Evolutionary conservation across 2,113 vertebrate species (phyloP).

Genomic region (Pardalotus punctatus): DNA sequence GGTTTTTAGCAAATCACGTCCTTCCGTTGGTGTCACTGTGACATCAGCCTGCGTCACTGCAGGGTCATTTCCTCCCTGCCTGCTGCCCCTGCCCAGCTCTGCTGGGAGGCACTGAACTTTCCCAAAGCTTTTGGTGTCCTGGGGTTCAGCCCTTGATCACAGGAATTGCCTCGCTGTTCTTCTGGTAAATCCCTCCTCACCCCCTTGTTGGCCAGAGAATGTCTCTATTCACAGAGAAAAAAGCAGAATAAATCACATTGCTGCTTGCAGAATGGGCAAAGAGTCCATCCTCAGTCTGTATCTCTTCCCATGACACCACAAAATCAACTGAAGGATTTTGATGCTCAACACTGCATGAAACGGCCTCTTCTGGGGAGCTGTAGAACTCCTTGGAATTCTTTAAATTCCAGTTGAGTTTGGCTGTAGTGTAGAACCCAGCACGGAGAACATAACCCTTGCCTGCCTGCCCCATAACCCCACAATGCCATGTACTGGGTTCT

Average conservation of each 20-base stretch:
- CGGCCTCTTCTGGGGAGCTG: background rate
- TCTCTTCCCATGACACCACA: background rate
- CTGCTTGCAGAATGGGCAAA: background rate
- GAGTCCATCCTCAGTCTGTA: background rate
- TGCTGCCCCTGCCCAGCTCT: background rate
- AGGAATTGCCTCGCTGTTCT: background rate
- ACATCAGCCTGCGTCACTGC: background rate
- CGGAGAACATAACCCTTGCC: background rate
- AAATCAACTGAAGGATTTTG: background rate
- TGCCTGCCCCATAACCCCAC: background rate
- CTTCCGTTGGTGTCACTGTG: background rate
- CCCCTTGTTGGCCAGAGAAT: background rate
- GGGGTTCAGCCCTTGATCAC: background rate
- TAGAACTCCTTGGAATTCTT: background rate
- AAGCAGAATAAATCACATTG: background rate
- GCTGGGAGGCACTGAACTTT: background rate
- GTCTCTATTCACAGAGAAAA: background rate
- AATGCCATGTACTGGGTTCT: rapidly evolving
- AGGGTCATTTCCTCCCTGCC: background rate
- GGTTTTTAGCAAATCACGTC: rapidly evolving
- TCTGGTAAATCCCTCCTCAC: background rate
- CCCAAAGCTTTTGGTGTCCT: background rate
- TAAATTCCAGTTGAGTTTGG: background rate
- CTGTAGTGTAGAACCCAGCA: background rate
- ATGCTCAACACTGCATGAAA: background rate